Evolutionary conservation across 1,140 invertebrate genomes (phyloP).

Genomic region (Eriosoma lanigerum): DNA sequence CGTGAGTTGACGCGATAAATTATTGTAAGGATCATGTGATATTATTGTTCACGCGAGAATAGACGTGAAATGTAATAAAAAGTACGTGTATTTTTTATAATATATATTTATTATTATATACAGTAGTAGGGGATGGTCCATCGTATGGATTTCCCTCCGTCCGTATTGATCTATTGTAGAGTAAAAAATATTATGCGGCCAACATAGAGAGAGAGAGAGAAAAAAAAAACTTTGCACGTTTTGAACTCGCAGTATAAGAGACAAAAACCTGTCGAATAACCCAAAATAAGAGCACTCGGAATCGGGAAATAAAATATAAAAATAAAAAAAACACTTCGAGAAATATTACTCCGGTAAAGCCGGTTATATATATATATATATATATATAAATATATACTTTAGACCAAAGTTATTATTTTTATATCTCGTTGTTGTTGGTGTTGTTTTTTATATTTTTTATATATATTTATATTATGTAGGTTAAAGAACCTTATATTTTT

Average conservation of each 20-base stretch:
- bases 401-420: slow-evolving; percentile 23
- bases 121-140: not conserved
- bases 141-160: not conserved
- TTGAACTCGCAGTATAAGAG: not conserved
- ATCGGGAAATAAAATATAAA: not conserved
- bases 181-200: not conserved
- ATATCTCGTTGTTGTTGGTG: no score
- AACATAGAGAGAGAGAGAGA: no score
- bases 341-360: not conserved
- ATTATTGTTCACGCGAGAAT: not conserved
- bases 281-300: slow-evolving; percentile 13
- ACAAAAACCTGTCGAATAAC: slow-evolving; percentile 17
- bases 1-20: no score
- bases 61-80: slow-evolving; percentile 7
- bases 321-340: no score
- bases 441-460: no score
- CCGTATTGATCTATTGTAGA: not conserved
- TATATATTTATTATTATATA: no score
- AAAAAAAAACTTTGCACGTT: not conserved
- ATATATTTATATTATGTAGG: not conserved
- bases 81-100: not conserved
- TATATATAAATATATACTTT: not conserved
- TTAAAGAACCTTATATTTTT: not conserved
- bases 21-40: not conserved
- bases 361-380: no score